Conservation (phyloP, 2,888 invertebrate species). For the Patella depressa region DNA sequence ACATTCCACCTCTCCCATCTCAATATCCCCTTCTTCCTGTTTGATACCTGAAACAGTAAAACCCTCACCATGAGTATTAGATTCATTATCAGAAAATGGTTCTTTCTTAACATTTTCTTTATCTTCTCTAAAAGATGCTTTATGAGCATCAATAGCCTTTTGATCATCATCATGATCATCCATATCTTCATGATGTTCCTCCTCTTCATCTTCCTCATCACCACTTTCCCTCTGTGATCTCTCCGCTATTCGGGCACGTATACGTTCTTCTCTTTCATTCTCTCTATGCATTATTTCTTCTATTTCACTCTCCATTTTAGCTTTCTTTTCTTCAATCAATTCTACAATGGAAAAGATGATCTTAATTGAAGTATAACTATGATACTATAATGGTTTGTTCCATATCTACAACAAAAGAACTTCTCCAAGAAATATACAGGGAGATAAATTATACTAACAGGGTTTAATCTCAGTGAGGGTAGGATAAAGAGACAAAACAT, state of each 20-base stretch:
- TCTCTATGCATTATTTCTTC: slow-evolving; percentile 55
- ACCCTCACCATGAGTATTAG: not conserved
- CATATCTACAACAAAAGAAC: no score
- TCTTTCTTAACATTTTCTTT: slow-evolving; percentile 20
- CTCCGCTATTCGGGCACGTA: slow-evolving; percentile 32
- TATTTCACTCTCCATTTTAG: slow-evolving; percentile 58
- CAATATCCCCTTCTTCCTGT: slow-evolving; percentile 26
- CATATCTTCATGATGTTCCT: slow-evolving; percentile 36
- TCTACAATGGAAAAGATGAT: slow-evolving; percentile 39
- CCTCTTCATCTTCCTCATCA: slow-evolving; percentile 25
- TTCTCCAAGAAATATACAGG: no score
- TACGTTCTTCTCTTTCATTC: slow-evolving; percentile 38
- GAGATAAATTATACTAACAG: no score
- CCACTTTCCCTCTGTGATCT: slow-evolving; percentile 19
- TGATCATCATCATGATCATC: slow-evolving; percentile 19
- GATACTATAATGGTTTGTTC: no score
- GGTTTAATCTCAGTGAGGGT: no score
- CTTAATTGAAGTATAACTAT: no score
- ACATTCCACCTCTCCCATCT: slow-evolving; percentile 18
- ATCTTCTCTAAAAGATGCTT: slow-evolving; percentile 19
- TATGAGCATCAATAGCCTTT: not conserved
- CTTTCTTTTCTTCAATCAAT: slow-evolving; percentile 53
- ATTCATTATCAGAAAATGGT: slow-evolving; percentile 19
- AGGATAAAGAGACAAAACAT: no score
- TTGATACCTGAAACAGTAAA: slow-evolving; percentile 18